Conservation (phyloP, 2,797 vertebrate species). For the Poeciliopsis presidionis region DNA sequence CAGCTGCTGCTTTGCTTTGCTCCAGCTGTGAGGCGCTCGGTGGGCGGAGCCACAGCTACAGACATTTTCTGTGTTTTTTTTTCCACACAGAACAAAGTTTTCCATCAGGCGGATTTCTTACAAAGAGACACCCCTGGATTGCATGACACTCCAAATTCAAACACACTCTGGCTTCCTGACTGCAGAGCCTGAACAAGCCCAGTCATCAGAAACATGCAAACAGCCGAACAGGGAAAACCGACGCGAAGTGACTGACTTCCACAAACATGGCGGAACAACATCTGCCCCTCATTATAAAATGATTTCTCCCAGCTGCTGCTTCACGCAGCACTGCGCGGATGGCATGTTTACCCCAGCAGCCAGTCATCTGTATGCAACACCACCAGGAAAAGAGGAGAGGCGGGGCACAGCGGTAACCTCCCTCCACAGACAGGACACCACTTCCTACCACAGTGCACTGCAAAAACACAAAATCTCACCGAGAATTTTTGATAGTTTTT, state of each 20-base stretch:
- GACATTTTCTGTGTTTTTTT: not conserved
- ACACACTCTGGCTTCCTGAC: not conserved
- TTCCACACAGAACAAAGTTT: not conserved
- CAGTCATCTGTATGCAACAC: constrained; percentile 14
- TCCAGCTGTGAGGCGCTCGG: not conserved
- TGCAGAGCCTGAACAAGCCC: constrained; percentile 14
- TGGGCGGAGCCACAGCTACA: not conserved
- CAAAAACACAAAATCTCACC: no score
- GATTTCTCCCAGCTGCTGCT: constrained; percentile 24
- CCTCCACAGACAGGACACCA: constrained; percentile 13
- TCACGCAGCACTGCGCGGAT: constrained; percentile 28
- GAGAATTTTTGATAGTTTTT: no score
- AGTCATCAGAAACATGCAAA: constrained; percentile 19
- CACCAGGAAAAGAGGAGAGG: not conserved
- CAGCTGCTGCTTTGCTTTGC: not conserved
- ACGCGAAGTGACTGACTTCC: not conserved
- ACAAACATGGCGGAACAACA: constrained; percentile 17
- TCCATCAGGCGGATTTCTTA: not conserved
- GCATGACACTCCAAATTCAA: constrained; percentile 3
- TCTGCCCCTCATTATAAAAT: constrained; percentile 29
- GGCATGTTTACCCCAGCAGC: constrained; percentile 51
- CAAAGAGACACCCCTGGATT: constrained; percentile 12
- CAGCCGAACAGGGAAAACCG: not conserved
- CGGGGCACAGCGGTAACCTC: constrained; percentile 22
- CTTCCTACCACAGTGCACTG: constrained; percentile 27